A percentile compares a stretch with the other conserved stretches of the same genome.
Evolutionary conservation across 2,797 vertebrate genomes (phyloP).

Genomic region (Vipera ursinii): DNA sequence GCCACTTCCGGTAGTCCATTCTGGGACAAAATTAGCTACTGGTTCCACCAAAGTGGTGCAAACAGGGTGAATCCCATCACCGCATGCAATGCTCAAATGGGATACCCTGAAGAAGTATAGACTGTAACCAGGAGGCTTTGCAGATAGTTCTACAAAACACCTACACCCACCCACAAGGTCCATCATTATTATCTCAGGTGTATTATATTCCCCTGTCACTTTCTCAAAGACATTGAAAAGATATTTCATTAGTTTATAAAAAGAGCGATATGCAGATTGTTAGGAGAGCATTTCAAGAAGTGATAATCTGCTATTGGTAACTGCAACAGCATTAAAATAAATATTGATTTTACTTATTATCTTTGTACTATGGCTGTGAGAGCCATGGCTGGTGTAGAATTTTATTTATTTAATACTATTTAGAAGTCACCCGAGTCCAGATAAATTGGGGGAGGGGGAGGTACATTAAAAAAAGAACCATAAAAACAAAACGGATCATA

Average conservation of each 20-base stretch:
- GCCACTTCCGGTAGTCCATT: too few species aligned
- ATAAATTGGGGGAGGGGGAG: not conserved
- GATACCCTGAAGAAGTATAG: not conserved
- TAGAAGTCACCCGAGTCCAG: not conserved
- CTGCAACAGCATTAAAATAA: not conserved
- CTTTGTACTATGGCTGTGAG: not conserved
- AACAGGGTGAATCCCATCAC: too few species aligned
- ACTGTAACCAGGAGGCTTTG: not conserved
- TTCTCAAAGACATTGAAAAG: not conserved
- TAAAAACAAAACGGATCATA: not conserved
- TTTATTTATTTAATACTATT: not conserved
- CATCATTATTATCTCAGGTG: not conserved
- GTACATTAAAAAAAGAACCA: not conserved
- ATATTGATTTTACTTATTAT: not conserved
- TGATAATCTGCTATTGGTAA: not conserved
- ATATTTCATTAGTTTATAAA: not conserved
- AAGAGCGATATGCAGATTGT: not conserved
- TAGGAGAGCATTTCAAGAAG: not conserved
- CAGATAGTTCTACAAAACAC: not conserved
- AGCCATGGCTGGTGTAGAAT: not conserved
- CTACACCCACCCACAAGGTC: not conserved
- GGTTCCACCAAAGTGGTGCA: too few species aligned
- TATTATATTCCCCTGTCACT: not conserved
- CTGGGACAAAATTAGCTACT: too few species aligned
- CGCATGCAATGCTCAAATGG: not conserved